phyloP scores from a whole-genome alignment of 2,797 vertebrate species.

The Mallotus villosus region DNA sequence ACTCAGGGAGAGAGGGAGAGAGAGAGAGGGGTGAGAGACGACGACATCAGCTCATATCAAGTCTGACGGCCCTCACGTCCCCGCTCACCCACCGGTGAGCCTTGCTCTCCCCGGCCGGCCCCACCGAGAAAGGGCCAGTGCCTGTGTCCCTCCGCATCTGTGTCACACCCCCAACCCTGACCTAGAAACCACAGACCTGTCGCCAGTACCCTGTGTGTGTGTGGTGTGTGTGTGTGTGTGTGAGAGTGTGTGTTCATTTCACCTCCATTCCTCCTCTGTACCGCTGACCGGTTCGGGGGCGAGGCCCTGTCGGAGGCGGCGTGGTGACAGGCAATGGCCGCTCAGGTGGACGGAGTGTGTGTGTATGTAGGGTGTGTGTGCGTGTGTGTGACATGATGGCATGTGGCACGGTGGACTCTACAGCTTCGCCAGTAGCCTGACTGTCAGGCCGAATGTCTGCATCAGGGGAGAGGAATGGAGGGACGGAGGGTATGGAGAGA shows the following conservation, averaged over 20 bases:
- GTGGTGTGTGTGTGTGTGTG: neutral
- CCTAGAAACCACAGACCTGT: constrained; percentile 42
- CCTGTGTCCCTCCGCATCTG: constrained; percentile 44
- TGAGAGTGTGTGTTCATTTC: neutral
- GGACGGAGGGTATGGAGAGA: neutral
- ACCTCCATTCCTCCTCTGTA: constrained; percentile 11
- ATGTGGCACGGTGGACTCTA: constrained; percentile 49
- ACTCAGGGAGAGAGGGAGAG: neutral
- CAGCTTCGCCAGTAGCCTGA: constrained; percentile 33
- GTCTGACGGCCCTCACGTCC: constrained; percentile 31
- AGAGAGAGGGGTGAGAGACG: constrained; percentile 14
- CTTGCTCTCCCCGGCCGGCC: constrained; percentile 39
- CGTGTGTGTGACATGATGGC: constrained; percentile 46
- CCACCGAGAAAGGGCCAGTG: constrained; percentile 27
- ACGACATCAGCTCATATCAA: constrained; percentile 40
- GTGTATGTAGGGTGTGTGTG: constrained; percentile 2
- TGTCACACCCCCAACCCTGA: constrained; percentile 48
- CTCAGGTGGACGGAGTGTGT: constrained; percentile 39
- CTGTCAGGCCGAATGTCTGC: constrained; percentile 49
- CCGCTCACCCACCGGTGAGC: constrained; percentile 24
- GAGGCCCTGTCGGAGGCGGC: neutral
- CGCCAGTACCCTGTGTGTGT: neutral
- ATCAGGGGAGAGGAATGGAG: constrained; percentile 4
- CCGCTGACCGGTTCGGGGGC: constrained; percentile 11
- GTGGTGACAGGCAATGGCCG: constrained; percentile 41